A percentile compares a stretch with the other conserved stretches of the same genome.
Evolutionary conservation across 1,140 invertebrate species (phyloP).

Genomic region (Tenebrio molitor): DNA sequence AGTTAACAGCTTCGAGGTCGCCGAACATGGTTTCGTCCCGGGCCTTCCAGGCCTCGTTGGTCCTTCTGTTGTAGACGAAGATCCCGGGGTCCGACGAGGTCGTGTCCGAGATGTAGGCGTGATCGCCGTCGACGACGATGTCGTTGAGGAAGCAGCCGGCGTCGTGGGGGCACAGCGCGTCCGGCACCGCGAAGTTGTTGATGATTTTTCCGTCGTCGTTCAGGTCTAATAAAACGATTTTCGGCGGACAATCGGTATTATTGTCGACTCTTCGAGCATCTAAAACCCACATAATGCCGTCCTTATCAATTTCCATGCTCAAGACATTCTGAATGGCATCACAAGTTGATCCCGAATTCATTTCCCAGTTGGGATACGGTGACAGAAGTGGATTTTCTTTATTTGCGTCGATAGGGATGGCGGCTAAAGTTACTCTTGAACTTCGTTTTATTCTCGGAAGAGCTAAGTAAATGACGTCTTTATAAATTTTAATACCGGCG

Average conservation of each 20-base stretch:
- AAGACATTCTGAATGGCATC: constrained; percentile 63
- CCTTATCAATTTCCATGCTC: constrained; percentile 77
- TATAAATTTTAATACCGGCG: constrained; percentile 64
- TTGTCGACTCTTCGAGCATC: constrained; percentile 72
- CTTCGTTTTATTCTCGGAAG: constrained; percentile 64
- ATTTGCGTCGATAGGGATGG: constrained; percentile 44
- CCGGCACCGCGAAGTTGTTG: constrained; percentile 65
- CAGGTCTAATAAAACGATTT: constrained; percentile 75
- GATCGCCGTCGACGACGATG: constrained; percentile 76
- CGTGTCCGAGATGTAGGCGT: constrained; percentile 78
- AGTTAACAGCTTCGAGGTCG: constrained; percentile 68
- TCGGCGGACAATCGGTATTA: constrained; percentile 70
- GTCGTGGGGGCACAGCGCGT: constrained; percentile 47
- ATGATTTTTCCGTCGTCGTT: constrained; percentile 71
- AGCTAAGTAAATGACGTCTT: constrained; percentile 64
- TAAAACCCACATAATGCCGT: constrained; percentile 78
- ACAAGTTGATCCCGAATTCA: constrained; percentile 50
- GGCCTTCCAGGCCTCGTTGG: constrained; percentile 76
- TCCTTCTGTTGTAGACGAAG: constrained; percentile 74
- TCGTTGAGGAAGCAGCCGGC: constrained; percentile 73
- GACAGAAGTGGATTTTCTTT: constrained; percentile 52
- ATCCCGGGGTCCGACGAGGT: constrained; percentile 74
- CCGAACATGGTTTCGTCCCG: constrained; percentile 72
- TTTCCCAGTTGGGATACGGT: constrained; percentile 55
- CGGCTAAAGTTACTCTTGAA: constrained; percentile 65